Base-by-base conservation (phyloP, 2,888 invertebrate genomes). In the Flabesymbios commensalis region DNA sequence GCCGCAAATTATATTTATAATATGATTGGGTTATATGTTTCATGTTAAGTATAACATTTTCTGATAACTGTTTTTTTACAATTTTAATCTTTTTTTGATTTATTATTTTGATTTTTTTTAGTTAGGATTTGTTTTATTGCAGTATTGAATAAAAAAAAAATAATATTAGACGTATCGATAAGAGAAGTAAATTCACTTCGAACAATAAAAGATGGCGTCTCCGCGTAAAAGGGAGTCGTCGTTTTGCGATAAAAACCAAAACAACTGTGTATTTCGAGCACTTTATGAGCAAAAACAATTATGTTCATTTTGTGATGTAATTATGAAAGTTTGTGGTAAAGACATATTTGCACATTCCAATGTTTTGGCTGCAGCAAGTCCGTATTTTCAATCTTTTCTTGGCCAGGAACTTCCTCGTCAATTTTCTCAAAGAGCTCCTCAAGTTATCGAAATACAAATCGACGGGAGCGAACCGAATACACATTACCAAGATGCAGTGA, bases 391-490 rank as follows among this genome's bases (percentile, higher is more conserved):
- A 49, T 64, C 72, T 3, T 72, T 80, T 54, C 70, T 80, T 28
- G 73, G 72, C 1, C 73, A 73, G 54, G 78, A 79, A 54, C 47
- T 71, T n/a, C 79, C 80, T 2, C 71, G 80, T 57, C 73, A 72
- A 24, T 80, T 78, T 59, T 79, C 77, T 17, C 78, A 78, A 58
- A 76, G 75, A 61, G 65, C 69, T 14, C 79, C 79, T 17, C 80
- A 79, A 59, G 67, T 79, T 17, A 79, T 80, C 24, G 79, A 80
- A 66, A 78, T 80, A 54, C 78, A 78, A 43, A 78, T 80, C 2
- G 78, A 78, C 39, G 75, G 75, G 87, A 49, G 88, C 88, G 63
- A 61, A 31, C 54, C 65, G 1, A 56, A 56, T 29, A 26, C 31
- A 10, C 19, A 56, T 19, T 79, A 79, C 52, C 70, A 70, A 24